These are phyloP conservation scores for Buceros bicornis DNA, from an alignment of 2,797 vertebrate species.

Conservation along the genomic window DNA sequence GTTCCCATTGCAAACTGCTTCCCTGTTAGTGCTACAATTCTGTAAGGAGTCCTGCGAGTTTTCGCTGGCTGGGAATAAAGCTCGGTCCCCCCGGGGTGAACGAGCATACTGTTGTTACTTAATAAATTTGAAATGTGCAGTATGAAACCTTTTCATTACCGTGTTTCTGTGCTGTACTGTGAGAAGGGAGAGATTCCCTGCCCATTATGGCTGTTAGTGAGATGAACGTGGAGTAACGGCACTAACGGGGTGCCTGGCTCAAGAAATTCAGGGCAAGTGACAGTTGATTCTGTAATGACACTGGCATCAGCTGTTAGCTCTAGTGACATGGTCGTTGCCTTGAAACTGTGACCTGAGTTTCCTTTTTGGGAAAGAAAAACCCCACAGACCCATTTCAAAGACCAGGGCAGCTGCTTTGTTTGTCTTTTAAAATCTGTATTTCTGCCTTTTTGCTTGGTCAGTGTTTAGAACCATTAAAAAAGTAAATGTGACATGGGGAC, in stretches of 20 bases:
- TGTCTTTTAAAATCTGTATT: constrained; percentile 49
- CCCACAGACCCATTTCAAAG: constrained; percentile 24
- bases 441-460: constrained; percentile 57
- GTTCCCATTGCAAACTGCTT: not conserved
- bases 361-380: not conserved
- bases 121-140: not conserved
- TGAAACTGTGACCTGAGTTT: constrained; percentile 3
- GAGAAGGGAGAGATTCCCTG: not conserved
- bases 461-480: constrained; percentile 70
- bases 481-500: constrained; percentile 23
- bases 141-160: not conserved
- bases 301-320: constrained; percentile 24
- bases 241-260: constrained; percentile 14
- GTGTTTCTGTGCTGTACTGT: not conserved
- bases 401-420: constrained; percentile 48
- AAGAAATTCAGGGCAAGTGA: constrained; percentile 44
- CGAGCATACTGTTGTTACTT: not conserved
- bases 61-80: not conserved
- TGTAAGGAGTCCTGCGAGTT: not conserved
- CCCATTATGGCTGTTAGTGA: not conserved
- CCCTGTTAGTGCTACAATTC: not conserved
- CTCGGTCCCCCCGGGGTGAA: not conserved
- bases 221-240: not conserved
- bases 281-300: constrained; percentile 27
- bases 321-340: not conserved